Base-by-base conservation (phyloP, 2,113 vertebrate genomes). In the Odocoileus virginianus region DNA sequence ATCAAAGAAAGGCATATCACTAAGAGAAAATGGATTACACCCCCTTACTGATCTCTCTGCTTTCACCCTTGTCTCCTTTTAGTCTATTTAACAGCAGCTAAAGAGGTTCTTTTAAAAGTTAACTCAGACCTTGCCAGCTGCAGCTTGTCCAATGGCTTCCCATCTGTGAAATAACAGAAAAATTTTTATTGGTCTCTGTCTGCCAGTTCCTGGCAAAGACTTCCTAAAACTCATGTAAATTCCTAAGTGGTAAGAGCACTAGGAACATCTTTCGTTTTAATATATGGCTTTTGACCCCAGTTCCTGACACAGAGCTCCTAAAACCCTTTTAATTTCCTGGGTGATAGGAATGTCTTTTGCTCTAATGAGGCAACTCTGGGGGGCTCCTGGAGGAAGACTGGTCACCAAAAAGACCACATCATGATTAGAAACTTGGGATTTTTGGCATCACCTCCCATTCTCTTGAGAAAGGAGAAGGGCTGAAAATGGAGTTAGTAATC, bases 1-100 rank as follows among this genome's bases (percentile, higher is more conserved):
- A 50, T 60, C n/a, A 43, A 96, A 23, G n/a, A 96, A 85, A n/a
- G 71, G 27, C 27, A 45, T 57, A 81, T 90, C 50, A 93, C 82
- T 96, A 83, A 82, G n/a, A 95, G n/a, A 89, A 93, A 93, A 81
- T 79, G 28, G 58, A 93, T 93, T 67, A 90, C 50, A 94, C 40
- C 78, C 85, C 3, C 33, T 71, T 64, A 83, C 57, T 61, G 40
- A 47, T 94, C 58, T 96, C 57, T 78, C 54, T 85, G 21, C 67
- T 78, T 94, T 16, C 27, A 64, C 43, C 40, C 23, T 78, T 89
- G 64, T 25, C 61, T 28, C 28, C n/a, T 91, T 96, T 88, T 6
- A 21, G 79, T 96, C 83, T 95, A 60, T 94, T 91, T 89, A 97
- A 94, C 43, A 82, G 58, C 6, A 94, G 50, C 67, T 85, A 57